Base-by-base conservation (phyloP, 2,888 invertebrate genomes). In the Chydorus sphaericus region DNA sequence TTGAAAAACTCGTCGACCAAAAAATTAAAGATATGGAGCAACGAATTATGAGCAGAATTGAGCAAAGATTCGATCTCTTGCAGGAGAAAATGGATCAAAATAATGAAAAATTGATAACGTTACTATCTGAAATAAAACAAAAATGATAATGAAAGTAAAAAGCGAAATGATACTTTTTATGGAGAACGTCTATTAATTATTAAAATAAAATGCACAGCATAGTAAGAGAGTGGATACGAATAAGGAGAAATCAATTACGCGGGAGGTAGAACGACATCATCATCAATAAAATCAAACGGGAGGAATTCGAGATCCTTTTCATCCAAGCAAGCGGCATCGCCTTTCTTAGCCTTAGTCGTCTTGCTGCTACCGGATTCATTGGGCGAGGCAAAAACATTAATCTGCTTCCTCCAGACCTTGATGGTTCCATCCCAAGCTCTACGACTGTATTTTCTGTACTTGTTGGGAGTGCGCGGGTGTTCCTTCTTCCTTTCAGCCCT, bases 381-480 rank as follows among this genome's bases (percentile, higher is more conserved):
- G n/a, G n/a, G n/a, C 18, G 67, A 65, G 69, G 89, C 89, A 75
- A 81, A 91, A 59, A 77, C 74, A 67, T 94, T 93, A 48, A 94
- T 73, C 62, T 82, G 78, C 64, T 83, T 80, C 53, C 91, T 79
- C 94, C 94, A 94, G 58, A 85, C 77, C 68, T 80, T 83, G 1
- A 94, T 80, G 61, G 92, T 77, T 29, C 83, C 82, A 69, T 97
- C 96, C 85, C 92, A 97, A 11, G 87, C 91, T 61, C 96, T 77
- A 39, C 96, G 78, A 63, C 92, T 92, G 70, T 87, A 91, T 70
- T 91, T 90, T 28, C 78, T 68, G 66, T 78, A 77, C 70, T 91
- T 93, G 63, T 90, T 85, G 4, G 96, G 96, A 2, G 96, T 96
- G 64, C 77, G 78, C 2, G 94, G 96, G 70, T 94, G 85, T 4